Conservation (phyloP, 2,113 vertebrate species). For the Centropus bengalensis region DNA sequence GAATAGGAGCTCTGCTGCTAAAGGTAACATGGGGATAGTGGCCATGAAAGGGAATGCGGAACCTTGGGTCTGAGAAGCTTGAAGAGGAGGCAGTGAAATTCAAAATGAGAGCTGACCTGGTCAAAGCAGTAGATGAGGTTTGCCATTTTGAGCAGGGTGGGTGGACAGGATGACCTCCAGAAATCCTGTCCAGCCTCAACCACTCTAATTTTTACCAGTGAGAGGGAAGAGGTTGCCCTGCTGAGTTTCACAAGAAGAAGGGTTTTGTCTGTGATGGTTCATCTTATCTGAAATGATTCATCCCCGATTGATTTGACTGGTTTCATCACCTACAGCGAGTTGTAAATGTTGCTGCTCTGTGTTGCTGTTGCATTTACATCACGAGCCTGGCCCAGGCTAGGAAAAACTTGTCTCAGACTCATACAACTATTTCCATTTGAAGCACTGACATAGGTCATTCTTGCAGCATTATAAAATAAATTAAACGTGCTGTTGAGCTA, state of each 20-base stretch:
- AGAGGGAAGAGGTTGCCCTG: not conserved
- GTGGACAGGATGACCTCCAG: not conserved
- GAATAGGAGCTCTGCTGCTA: not conserved
- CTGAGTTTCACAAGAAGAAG: not conserved
- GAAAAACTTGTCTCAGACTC: not conserved
- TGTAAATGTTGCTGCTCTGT: not conserved
- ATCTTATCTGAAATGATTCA: not conserved
- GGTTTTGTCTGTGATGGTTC: not conserved
- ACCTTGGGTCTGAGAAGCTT: not conserved
- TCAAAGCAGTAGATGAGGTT: not conserved
- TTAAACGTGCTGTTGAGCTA: slow-evolving; percentile 12
- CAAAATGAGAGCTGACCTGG: not conserved
- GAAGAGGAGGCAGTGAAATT: not conserved
- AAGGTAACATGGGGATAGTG: not conserved
- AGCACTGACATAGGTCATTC: not conserved
- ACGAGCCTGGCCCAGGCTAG: not conserved
- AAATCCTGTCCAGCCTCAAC: not conserved
- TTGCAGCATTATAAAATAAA: slow-evolving; percentile 4
- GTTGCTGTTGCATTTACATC: slow-evolving; percentile 12
- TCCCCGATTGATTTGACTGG: not conserved
- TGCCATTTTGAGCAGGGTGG: fast-evolving
- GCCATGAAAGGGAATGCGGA: not conserved
- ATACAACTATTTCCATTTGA: not conserved
- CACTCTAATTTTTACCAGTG: not conserved
- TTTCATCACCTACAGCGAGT: not conserved